These are phyloP conservation scores for Amphilophus citrinellus DNA, from an alignment of 2,113 vertebrate genomes.

Conservation along the genomic window DNA sequence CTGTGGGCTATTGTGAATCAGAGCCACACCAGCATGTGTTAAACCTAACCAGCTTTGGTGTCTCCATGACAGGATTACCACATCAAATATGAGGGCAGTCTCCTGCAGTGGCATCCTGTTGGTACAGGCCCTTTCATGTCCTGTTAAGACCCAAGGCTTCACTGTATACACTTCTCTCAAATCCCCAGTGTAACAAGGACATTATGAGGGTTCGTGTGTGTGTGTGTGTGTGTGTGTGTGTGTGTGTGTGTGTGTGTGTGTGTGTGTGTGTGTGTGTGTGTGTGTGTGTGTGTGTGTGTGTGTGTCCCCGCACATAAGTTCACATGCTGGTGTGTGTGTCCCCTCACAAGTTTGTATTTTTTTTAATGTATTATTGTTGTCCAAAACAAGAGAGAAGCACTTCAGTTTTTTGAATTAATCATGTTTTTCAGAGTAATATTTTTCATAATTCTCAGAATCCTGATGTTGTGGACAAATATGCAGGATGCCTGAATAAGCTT, in stretches of 20 bases:
- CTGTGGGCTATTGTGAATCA: conserved; percentile 57
- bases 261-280: not conserved
- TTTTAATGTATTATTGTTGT: not conserved
- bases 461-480: not conserved
- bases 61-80: conserved; percentile 70
- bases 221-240: not conserved
- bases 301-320: not conserved
- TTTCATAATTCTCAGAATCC: not conserved
- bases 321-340: not conserved
- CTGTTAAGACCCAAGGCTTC: conserved; percentile 59
- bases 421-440: not conserved
- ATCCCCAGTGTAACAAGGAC: conserved; percentile 53
- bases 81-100: conserved; percentile 71
- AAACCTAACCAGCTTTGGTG: conserved; percentile 71
- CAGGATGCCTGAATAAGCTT: not conserved
- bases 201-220: not conserved
- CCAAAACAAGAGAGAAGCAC: no score
- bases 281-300: not conserved
- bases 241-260: not conserved
- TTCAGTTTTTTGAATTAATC: no score
- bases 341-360: not conserved
- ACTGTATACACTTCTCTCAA: conserved; percentile 28
- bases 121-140: conserved; percentile 70
- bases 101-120: conserved; percentile 66
- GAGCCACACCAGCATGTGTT: conserved; percentile 51